Percentiles rank a stretch among this genome's conserved stretches.
These are phyloP conservation scores for Ricordea florida DNA, from an alignment of 92 coral and sea anemone genomes.

Conservation along the genomic window DNA sequence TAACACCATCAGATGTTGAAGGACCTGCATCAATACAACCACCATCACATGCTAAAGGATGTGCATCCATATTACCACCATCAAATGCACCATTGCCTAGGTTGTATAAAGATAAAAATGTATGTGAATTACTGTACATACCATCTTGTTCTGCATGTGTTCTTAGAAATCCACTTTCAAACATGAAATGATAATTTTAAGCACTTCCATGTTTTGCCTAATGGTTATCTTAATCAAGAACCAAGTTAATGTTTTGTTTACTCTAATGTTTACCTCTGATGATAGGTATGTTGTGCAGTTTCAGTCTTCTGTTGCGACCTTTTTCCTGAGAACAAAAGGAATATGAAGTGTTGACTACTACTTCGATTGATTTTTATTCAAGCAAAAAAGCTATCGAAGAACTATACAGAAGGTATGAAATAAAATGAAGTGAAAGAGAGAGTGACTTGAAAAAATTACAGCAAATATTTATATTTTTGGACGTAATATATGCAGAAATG, in stretches of 20 bases:
- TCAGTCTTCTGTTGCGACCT: not conserved
- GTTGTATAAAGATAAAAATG: not conserved
- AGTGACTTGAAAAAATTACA: too few relatives aligned
- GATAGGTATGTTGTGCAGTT: not conserved
- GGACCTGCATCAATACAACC: not conserved
- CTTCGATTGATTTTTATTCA: not conserved
- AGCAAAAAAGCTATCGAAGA: not conserved
- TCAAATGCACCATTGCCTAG: not conserved
- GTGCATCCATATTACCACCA: not conserved
- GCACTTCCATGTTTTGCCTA: not conserved
- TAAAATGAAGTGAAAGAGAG: too few relatives aligned
- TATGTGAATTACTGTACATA: conserved; percentile 1
- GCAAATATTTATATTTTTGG: too few relatives aligned
- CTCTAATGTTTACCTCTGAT: not conserved
- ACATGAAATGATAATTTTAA: not conserved
- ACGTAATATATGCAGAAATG: too few relatives aligned
- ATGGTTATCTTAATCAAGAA: not conserved
- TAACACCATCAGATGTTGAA: not conserved
- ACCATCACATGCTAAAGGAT: not conserved
- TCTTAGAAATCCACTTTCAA: not conserved
- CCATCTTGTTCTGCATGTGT: not conserved
- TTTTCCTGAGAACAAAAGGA: not conserved
- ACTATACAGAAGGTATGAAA: too few relatives aligned
- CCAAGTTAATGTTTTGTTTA: not conserved
- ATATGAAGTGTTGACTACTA: not conserved